Conservation (phyloP, 2,888 invertebrate species). For the Noctuana brunneofusca region DNA sequence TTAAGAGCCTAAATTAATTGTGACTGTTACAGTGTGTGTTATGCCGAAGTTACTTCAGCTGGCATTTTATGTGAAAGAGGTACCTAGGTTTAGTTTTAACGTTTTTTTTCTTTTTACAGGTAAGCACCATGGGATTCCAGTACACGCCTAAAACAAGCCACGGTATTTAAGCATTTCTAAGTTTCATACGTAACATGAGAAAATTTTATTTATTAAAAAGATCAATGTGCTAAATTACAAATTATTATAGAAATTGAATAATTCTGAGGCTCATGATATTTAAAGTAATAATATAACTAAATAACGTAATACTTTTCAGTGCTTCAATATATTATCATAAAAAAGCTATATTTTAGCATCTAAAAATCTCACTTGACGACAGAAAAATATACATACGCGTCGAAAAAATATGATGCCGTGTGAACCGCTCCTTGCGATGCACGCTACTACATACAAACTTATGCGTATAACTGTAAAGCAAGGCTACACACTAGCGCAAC, state of each 20-base stretch:
- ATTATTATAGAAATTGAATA: neutral
- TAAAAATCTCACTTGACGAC: conserved; percentile 12
- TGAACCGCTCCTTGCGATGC: conserved; percentile 73
- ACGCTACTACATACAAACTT: conserved; percentile 64
- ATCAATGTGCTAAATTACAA: neutral
- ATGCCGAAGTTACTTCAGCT: no score
- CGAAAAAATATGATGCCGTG: conserved; percentile 52
- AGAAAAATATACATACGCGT: conserved; percentile 19
- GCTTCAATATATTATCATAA: neutral
- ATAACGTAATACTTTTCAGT: no score
- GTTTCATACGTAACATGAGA: neutral
- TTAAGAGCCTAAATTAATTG: no score
- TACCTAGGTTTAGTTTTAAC: no score
- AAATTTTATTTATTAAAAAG: neutral
- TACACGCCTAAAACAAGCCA: conserved; percentile 17
- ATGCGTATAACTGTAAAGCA: conserved; percentile 76
- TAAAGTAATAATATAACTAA: neutral
- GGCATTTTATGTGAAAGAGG: neutral
- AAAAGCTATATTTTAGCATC: neutral
- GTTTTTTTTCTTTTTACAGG: conserved; percentile 43
- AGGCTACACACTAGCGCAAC: conserved; percentile 79
- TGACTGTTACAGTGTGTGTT: no score
- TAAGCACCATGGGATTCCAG: conserved; percentile 40
- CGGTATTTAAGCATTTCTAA: conserved; percentile 10
- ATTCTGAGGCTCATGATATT: neutral